Base-by-base conservation (phyloP, 2,797 vertebrate genomes). In the Toxotes lorentzi region DNA sequence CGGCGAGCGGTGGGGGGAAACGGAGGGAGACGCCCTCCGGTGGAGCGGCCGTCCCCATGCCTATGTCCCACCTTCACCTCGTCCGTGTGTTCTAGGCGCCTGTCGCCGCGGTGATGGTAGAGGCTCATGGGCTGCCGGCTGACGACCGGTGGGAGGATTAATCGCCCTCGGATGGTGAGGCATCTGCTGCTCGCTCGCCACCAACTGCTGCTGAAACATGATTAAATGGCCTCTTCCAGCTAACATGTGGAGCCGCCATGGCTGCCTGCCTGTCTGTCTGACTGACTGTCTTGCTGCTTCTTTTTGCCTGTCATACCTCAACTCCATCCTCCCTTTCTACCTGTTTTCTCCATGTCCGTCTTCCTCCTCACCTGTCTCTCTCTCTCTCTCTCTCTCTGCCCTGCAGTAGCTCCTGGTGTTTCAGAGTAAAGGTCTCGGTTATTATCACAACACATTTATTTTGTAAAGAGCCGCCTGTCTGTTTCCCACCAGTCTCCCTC, bases 171-270 rank as follows among this genome's bases (percentile, higher is more conserved):
- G 90, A 90, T 91, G 90, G 91, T 45, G 81, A 89, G 85, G 90
- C 93, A 94, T 94, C 93, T 95, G 94, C 91, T 91, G 84, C 90
- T 88, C 77, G 74, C 78, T 83, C 82, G n/a, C 86, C 87, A 92
- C 94, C 92, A 94, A 94, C 92, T 93, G 93, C 92, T 90, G 78
- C 84, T 75, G 76, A 78, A 90, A 91, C 89, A 89, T 90, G 93
- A 93, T 94, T 88, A 92, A 94, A 91, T 77, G 81, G 82, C 72
- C 66, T 89, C 78, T 85, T 88, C 79, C 82, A 89, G 81, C 63
- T 62, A 83, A 76, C 85, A 84, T 85, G 79, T 76, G 90, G 89
- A 85, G 81, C 70, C 3, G 57, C 53, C 43, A 54, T 78, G 62
- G 58, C 79, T 73, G 70, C 51, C 66, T n/a, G 68, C 21, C 73